Conservation (phyloP, 1,140 invertebrate genomes). For the Chironomus striatipennis region DNA sequence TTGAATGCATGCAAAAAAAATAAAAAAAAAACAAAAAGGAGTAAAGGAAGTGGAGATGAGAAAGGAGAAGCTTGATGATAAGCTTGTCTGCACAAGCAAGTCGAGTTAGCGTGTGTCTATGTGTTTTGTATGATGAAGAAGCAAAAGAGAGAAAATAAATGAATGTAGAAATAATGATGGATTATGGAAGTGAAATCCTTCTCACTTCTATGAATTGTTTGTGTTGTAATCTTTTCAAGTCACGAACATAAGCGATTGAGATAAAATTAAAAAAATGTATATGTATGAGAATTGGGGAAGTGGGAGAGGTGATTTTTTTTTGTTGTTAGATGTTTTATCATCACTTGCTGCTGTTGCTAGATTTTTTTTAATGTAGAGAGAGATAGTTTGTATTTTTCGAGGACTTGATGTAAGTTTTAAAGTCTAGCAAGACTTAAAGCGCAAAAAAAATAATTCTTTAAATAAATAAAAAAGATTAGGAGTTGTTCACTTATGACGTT, state of each 20-base stretch:
- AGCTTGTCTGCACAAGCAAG: background rate
- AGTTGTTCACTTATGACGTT: too few relatives aligned
- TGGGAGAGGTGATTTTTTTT: too few relatives aligned
- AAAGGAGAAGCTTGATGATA: background rate
- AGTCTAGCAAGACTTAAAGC: too few relatives aligned
- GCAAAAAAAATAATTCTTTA: too few relatives aligned
- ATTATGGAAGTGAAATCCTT: slow-evolving; percentile 18
- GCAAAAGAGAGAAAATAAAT: background rate
- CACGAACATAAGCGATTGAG: slow-evolving; percentile 19
- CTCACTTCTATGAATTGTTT: background rate
- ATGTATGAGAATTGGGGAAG: background rate
- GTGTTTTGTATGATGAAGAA: background rate
- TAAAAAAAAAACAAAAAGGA: too few relatives aligned
- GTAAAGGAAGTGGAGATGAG: background rate
- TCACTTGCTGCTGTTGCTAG: too few relatives aligned
- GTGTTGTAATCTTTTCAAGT: slow-evolving; percentile 23
- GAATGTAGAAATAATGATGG: slow-evolving; percentile 1
- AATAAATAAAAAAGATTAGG: too few relatives aligned
- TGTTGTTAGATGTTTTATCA: too few relatives aligned
- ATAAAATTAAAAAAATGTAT: slow-evolving; percentile 19
- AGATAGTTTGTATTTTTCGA: background rate
- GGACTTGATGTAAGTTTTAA: too few relatives aligned
- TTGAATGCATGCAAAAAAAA: background rate
- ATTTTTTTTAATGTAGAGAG: too few relatives aligned
- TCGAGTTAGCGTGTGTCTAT: background rate